phyloP scores from a whole-genome alignment of 2,888 invertebrate genomes.

The Tetranychus truncatus region DNA sequence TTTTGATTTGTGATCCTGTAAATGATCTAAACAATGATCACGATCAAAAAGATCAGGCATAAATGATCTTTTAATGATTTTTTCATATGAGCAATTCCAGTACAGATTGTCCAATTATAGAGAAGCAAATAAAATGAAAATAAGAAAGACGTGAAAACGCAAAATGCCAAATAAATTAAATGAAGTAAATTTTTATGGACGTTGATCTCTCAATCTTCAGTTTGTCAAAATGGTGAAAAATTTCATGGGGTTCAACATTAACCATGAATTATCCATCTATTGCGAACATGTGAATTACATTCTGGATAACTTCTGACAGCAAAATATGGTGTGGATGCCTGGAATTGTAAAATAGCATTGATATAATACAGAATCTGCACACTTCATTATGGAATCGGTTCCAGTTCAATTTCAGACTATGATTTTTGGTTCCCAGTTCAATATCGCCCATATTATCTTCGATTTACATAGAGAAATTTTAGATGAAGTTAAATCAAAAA shows the following conservation, averaged over 20 bases:
- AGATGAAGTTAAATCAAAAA: too few relatives aligned
- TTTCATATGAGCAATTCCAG: conserved; percentile 84
- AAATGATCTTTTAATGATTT: conserved; percentile 73
- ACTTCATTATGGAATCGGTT: too few relatives aligned
- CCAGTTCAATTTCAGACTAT: too few relatives aligned
- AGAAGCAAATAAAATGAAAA: neutral
- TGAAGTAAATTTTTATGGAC: conserved; percentile 4
- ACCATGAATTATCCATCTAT: conserved; percentile 35
- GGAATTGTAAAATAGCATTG: too few relatives aligned
- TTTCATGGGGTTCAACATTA: conserved; percentile 28
- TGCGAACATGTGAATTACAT: too few relatives aligned
- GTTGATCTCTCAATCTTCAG: conserved; percentile 32
- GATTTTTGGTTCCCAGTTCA: too few relatives aligned
- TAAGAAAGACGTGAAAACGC: conserved; percentile 33
- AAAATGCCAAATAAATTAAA: conserved; percentile 39
- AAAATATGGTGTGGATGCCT: conserved; percentile 56
- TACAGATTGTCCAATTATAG: conserved; percentile 49
- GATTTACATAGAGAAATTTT: too few relatives aligned
- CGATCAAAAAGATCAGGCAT: conserved; percentile 45
- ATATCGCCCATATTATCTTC: too few relatives aligned
- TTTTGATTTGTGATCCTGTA: conserved; percentile 63
- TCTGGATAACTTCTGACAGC: conserved; percentile 59
- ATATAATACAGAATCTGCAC: too few relatives aligned
- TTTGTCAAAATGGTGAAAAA: neutral
- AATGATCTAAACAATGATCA: conserved; percentile 56